phyloP scores from a whole-genome alignment of 1,140 invertebrate genomes.

The Mizuhopecten yessoensis region DNA sequence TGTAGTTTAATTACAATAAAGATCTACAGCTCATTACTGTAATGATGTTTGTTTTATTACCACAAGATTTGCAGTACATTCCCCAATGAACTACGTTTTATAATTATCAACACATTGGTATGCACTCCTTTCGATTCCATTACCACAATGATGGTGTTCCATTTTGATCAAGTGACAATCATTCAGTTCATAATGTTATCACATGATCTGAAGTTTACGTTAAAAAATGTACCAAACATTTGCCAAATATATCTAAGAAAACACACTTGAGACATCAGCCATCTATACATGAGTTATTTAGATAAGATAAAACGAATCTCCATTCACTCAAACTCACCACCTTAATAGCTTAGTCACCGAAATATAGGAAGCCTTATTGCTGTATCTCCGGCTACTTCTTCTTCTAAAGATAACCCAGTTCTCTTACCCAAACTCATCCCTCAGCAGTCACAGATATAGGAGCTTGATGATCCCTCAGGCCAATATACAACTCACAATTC shows the following conservation, averaged over 20 bases:
- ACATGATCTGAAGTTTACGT: not conserved
- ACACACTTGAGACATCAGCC: not conserved
- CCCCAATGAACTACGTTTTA: not conserved
- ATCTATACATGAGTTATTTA: not conserved
- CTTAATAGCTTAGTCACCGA: not conserved
- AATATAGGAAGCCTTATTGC: not conserved
- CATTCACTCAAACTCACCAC: not conserved
- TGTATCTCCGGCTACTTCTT: not conserved
- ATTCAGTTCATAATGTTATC: not conserved
- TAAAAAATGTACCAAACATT: not conserved
- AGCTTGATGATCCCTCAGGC: not conserved
- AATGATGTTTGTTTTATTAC: not conserved
- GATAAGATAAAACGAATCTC: not conserved
- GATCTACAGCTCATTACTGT: too few species aligned
- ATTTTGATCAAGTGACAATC: not conserved
- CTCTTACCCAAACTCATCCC: conserved; percentile 5
- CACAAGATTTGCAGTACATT: not conserved
- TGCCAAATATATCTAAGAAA: not conserved
- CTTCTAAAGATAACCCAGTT: conserved; percentile 1
- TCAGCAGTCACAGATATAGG: not conserved
- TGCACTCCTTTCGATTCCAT: not conserved
- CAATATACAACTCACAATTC: not conserved
- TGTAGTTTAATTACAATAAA: too few species aligned
- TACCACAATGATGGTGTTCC: not conserved
- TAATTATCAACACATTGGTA: too few species aligned